phyloP scores from a whole-genome alignment of 2,113 vertebrate species.

The Tychaedon coryphoeus region DNA sequence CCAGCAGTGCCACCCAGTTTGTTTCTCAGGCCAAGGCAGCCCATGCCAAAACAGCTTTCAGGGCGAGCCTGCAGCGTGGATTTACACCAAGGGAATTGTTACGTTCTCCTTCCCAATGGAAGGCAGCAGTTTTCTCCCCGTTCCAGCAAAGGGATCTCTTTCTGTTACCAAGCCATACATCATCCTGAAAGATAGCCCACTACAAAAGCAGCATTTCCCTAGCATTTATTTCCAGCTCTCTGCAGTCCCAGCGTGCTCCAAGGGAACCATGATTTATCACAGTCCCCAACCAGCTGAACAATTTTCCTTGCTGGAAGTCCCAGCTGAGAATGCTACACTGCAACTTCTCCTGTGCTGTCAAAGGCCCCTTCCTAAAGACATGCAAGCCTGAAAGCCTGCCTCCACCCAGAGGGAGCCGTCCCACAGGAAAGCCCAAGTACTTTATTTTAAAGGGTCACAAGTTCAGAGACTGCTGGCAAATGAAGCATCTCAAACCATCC shows the following conservation, averaged over 20 bases:
- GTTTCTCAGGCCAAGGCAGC: not conserved
- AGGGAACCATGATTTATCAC: slow-evolving; percentile 33
- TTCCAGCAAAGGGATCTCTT: slow-evolving; percentile 1
- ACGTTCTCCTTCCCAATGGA: not conserved
- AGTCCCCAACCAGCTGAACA: not conserved
- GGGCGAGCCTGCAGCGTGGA: not conserved
- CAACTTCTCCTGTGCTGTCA: slow-evolving; percentile 31
- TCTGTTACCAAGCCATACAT: slow-evolving; percentile 22
- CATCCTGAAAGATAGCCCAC: slow-evolving; percentile 38
- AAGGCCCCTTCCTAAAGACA: slow-evolving; percentile 7
- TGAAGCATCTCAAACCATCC: slow-evolving; percentile 3
- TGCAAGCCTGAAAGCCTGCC: not conserved
- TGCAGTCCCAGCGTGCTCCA: not conserved
- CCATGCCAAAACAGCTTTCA: not conserved
- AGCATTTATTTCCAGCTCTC: slow-evolving; percentile 37
- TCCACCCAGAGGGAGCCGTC: not conserved
- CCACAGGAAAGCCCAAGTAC: slow-evolving; percentile 11
- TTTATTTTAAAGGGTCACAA: slow-evolving; percentile 39
- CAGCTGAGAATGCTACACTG: not conserved
- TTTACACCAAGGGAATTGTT: not conserved
- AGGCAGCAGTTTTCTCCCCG: not conserved
- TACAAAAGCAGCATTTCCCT: slow-evolving; percentile 36
- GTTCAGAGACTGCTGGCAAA: slow-evolving; percentile 40
- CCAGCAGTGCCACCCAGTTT: not conserved
- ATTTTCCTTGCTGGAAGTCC: slow-evolving; percentile 18